Percentiles rank a stretch among this genome's conserved stretches.
Evolutionary conservation across 2,888 invertebrate species (phyloP).

Genomic region (Theretra japonica): DNA sequence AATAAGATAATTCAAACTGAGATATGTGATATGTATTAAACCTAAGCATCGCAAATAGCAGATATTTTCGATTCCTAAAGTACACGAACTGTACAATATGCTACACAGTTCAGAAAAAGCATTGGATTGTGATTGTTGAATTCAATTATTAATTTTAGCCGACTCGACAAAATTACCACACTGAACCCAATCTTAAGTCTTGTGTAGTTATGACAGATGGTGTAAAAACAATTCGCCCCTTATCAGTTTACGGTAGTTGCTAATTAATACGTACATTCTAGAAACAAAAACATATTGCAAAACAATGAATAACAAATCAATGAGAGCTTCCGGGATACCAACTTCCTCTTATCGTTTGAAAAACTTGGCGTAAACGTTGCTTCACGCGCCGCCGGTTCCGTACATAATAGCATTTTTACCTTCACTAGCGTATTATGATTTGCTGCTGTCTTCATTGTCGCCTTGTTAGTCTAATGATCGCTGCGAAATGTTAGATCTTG

Average conservation of each 20-base stretch:
- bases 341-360: slow-evolving; percentile 49
- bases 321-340: slow-evolving; percentile 57
- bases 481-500: background rate
- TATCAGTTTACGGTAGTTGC: slow-evolving; percentile 2
- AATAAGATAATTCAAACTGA: too few relatives aligned
- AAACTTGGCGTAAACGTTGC: slow-evolving; percentile 29
- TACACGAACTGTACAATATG: too few relatives aligned
- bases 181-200: too few relatives aligned
- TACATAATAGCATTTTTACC: slow-evolving; percentile 32
- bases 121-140: too few relatives aligned
- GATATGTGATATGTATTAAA: too few relatives aligned
- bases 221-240: too few relatives aligned
- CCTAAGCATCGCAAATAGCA: too few relatives aligned
- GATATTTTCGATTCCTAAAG: too few relatives aligned
- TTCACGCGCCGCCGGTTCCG: slow-evolving; percentile 39
- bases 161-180: too few relatives aligned
- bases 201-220: too few relatives aligned
- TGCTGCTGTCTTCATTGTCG: background rate
- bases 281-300: slow-evolving; percentile 40
- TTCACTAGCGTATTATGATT: background rate
- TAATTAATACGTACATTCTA: slow-evolving; percentile 8
- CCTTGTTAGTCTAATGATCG: background rate
- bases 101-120: too few relatives aligned
- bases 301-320: slow-evolving; percentile 56
- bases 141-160: too few relatives aligned